Base-by-base conservation (phyloP, 92 coral and sea anemone genomes). In the Heteractis magnifica region DNA sequence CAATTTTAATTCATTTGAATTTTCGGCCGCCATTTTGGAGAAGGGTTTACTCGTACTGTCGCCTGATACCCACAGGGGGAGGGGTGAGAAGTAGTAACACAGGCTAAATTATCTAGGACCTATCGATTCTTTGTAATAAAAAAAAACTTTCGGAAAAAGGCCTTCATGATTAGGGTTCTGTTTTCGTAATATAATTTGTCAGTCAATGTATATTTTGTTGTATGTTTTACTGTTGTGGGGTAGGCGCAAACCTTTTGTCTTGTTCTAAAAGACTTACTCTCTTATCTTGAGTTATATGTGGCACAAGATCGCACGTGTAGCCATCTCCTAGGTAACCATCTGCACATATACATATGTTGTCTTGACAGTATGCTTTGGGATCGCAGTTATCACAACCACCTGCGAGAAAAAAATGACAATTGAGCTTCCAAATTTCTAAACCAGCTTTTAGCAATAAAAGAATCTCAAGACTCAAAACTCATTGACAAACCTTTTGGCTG, bases 291-390 rank as follows among this genome's bases (percentile, higher is more conserved):
- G 8, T 8, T 19, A 9, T 4, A 10, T 82, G 79, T 11, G 52
- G 80, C 26, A 64, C n/a, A 49, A 70, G 49, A 71, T 80, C 84
- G 49, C 89, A 86, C 16, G 11, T 48, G 65, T 52, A 51, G 49
- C 89, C 89, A 51, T 86, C 81, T 41, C 89, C 89, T 15, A 75
- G 18, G 81, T 80, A 86, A 18, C 89, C 89, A 18, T 79, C 44
- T 13, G 76, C 8, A 50, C 89, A 86, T 8, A 86, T 81, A 74
- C 89, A 86, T 13, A 59, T 64, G 56, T 81, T 55, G n/a, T 65
- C 62, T 21, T 72, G 14, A 21, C 89, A 86, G 53, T 70, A 79
- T 4, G 85, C 89, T 8, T 86, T 60, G 0, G 80, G 84, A 49
- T 86, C 80, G 64, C 89, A 86, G 9, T 78, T 26, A 51, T 59